Evolutionary conservation across 2,113 vertebrate species (phyloP), one percentile per base, ranked within the genome.

Genomic region (Xyliphius kryptos): DNA sequence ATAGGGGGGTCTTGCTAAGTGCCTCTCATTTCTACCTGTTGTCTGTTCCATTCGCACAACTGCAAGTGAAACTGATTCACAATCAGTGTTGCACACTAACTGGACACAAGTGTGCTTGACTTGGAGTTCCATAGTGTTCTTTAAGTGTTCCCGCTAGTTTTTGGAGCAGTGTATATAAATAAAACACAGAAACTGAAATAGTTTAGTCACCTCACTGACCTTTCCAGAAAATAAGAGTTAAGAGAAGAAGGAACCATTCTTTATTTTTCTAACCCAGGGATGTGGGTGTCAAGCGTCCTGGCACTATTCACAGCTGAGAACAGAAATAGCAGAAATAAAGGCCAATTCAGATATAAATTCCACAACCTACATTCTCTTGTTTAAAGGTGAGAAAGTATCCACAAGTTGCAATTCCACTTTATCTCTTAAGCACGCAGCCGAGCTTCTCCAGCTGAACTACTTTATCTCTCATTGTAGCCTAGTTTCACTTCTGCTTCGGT

Each of bases 241-340:
- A 36, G 16, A 50, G n/a, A 37, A 11, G 9, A 6, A 17, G 22
- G 1, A 26, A 50, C 15, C 16, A 4, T 26, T n/a, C 44, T 2
- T 40, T 11, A 9, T 22, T 48, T n/a, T 43, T 6, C 26, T 20
- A 68, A 51, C 11, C 36, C 10, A 41, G 14, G 15, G 43, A 37
- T 61, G 38, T 40, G 60, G 22, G 17, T 62, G 58, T 22, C 16
- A 61, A 41, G 12, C 41, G 41, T 4, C 21, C 7, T n/a, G 14
- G 37, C 52, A 66, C 57, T 40, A 52, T 61, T 61, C 51, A 71
- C 21, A 47, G 37, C 20, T 52, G 20, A 63, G 53, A 22, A 50
- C 50, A 41, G 40, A 63, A 67, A 57, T 9, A 40, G 46, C 3
- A 46, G 38, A 63, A 67, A 49, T 53, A 12, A 43, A 70, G 47